phyloP scores from a whole-genome alignment of 2,113 vertebrate species.

The Athene cunicularia region DNA sequence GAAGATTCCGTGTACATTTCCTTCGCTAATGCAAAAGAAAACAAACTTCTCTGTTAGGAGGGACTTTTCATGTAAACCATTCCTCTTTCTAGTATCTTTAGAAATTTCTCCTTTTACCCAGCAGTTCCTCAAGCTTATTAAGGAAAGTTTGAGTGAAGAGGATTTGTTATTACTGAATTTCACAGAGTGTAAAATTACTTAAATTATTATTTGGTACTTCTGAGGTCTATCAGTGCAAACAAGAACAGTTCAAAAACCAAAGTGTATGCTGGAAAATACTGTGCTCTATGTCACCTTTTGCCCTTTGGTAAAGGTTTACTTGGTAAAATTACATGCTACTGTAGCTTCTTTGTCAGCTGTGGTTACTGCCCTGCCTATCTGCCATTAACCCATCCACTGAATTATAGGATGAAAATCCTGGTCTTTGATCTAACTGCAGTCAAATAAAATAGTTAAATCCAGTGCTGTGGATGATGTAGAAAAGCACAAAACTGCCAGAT shows the following conservation, averaged over 20 bases:
- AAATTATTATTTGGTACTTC: background rate
- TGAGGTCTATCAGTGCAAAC: background rate
- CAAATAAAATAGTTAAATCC: background rate
- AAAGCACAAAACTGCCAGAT: background rate
- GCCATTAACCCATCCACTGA: background rate
- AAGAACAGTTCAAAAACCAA: background rate
- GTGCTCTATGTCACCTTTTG: too few species aligned
- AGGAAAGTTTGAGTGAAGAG: background rate
- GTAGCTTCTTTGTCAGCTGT: background rate
- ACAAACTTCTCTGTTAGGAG: background rate
- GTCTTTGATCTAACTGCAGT: background rate
- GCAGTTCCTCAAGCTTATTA: background rate
- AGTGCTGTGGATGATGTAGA: background rate
- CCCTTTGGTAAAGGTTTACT: background rate
- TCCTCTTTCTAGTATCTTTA: background rate
- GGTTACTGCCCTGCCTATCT: too few species aligned
- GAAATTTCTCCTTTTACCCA: background rate
- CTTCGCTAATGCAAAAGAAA: background rate
- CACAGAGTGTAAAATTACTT: background rate
- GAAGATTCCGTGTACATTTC: rapidly evolving
- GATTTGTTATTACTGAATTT: background rate
- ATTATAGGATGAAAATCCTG: background rate
- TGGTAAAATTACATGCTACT: background rate
- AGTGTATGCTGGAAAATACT: background rate
- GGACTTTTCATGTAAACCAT: background rate